These are phyloP conservation scores for Synaphobranchus kaupii DNA, from an alignment of 2,797 vertebrate species.

Conservation along the genomic window DNA sequence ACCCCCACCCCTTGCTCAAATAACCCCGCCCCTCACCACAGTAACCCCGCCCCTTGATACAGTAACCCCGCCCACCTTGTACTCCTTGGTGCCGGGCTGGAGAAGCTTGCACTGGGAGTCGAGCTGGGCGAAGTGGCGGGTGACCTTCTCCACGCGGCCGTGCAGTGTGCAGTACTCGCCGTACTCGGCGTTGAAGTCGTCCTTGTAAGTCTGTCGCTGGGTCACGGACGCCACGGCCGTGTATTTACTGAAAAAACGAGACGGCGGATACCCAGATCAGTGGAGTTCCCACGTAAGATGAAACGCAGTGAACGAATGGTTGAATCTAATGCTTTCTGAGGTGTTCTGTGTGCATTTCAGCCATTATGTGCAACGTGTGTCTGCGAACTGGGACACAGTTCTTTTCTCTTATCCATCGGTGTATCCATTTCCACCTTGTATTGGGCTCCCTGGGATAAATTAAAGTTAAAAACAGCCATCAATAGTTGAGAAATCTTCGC, in stretches of 20 bases:
- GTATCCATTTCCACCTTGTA: too few species aligned
- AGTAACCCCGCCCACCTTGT: constrained; percentile 72
- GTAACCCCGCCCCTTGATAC: not conserved
- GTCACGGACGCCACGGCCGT: constrained; percentile 76
- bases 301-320: not conserved
- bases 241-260: constrained; percentile 77
- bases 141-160: constrained; percentile 77
- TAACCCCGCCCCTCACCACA: not conserved
- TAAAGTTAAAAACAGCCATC: too few species aligned
- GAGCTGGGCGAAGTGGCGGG: constrained; percentile 78
- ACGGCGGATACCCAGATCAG: not conserved
- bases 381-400: too few species aligned
- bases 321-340: too few species aligned
- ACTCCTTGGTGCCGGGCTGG: constrained; percentile 79
- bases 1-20: not conserved
- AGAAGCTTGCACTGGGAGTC: constrained; percentile 76
- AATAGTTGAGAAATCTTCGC: too few species aligned
- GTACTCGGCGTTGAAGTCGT: constrained; percentile 89
- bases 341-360: too few species aligned
- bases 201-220: constrained; percentile 85
- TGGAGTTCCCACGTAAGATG: not conserved
- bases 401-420: too few species aligned
- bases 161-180: constrained; percentile 84
- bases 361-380: too few species aligned
- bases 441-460: too few species aligned